These are phyloP conservation scores for Eulemur albifrons DNA, from an alignment of 2,797 vertebrate species.

Conservation along the genomic window DNA sequence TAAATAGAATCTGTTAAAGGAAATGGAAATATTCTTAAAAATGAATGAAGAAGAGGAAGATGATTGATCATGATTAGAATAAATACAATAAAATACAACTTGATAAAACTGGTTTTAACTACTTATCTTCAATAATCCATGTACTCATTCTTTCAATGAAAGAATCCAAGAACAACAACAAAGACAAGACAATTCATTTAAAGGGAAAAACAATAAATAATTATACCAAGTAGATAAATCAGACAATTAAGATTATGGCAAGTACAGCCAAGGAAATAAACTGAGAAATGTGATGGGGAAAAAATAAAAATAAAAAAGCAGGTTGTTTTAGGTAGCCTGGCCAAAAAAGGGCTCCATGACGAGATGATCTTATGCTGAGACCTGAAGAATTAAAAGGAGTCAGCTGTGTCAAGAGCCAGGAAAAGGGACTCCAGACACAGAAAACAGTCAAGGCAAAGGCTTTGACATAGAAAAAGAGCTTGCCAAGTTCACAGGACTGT, in stretches of 20 bases:
- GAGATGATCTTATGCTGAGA: not conserved
- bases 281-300: not conserved
- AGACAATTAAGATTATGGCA: not conserved
- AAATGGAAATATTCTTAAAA: not conserved
- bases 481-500: not conserved
- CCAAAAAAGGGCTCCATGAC: not conserved
- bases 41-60: not conserved
- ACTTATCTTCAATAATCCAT: not conserved
- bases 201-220: conserved; percentile 7
- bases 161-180: not conserved
- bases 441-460: not conserved
- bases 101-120: conserved; percentile 24
- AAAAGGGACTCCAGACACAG: not conserved
- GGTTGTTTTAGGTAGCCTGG: not conserved
- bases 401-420: not conserved
- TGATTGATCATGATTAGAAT: not conserved
- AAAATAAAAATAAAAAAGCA: not conserved
- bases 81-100: conserved; percentile 1
- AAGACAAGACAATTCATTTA: not conserved
- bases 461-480: not conserved
- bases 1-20: conserved; percentile 18
- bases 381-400: not conserved
- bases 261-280: not conserved
- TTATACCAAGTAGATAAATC: not conserved
- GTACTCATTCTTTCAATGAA: conserved; percentile 7